Conservation (phyloP, 2,113 vertebrate genomes). For the Phalacrocorax carbo region DNA sequence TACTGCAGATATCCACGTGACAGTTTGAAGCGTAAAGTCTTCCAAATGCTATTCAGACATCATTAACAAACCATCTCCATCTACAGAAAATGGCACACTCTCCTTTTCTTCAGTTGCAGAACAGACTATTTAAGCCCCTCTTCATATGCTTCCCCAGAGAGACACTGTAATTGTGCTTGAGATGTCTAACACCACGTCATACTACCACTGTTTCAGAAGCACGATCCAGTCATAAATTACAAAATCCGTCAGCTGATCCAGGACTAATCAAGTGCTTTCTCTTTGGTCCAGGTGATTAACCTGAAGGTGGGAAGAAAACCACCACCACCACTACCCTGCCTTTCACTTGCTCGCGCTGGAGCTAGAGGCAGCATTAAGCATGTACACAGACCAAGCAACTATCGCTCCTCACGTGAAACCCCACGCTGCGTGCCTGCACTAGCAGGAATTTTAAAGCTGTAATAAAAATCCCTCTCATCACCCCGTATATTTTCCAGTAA, state of each 20-base stretch:
- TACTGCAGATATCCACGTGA: neutral
- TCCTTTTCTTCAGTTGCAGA: neutral
- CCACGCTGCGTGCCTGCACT: rapidly evolving
- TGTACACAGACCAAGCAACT: rapidly evolving
- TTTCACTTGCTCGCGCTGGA: neutral
- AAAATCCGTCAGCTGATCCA: neutral
- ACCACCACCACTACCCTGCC: neutral
- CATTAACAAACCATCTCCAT: neutral
- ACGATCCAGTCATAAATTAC: neutral
- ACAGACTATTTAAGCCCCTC: neutral
- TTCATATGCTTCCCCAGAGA: neutral
- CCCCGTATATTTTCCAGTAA: neutral
- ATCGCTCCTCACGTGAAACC: neutral
- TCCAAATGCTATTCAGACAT: neutral
- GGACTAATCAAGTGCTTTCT: neutral
- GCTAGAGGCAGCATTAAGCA: neutral
- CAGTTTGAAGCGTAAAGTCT: too few species aligned
- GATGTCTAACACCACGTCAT: neutral
- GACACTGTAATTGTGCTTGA: neutral
- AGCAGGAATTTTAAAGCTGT: neutral
- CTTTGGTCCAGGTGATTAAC: neutral
- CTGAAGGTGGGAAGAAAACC: neutral
- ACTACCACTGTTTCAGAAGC: neutral
- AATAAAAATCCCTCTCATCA: neutral
- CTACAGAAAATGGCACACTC: rapidly evolving